Conservation (phyloP, 2,113 vertebrate genomes). For the Nyctereutes procyonoides region DNA sequence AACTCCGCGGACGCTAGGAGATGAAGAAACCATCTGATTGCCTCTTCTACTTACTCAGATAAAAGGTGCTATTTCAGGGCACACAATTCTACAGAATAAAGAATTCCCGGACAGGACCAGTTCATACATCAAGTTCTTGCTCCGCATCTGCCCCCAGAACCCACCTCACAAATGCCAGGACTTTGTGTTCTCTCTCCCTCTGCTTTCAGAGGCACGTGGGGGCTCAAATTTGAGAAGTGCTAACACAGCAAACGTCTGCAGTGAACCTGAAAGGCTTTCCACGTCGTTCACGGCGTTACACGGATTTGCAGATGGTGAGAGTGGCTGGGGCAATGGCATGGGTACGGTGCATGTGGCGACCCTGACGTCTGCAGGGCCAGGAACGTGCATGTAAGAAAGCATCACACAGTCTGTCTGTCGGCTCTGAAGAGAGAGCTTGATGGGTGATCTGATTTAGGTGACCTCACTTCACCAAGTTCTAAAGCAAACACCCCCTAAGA, state of each 20-base stretch:
- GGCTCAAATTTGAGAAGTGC: background rate
- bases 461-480: slow-evolving; percentile 73
- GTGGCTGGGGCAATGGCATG: background rate
- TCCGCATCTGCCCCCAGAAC: background rate
- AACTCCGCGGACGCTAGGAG: background rate
- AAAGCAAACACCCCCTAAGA: slow-evolving; percentile 77
- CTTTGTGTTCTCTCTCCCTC: background rate
- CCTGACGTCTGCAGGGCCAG: background rate
- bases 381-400: background rate
- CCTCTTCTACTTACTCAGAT: background rate
- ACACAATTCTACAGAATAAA: background rate
- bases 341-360: background rate
- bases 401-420: background rate
- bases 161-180: background rate
- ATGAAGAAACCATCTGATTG: background rate
- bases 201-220: background rate
- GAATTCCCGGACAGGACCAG: background rate
- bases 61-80: background rate
- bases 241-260: background rate
- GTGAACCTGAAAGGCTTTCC: background rate
- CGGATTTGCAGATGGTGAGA: background rate
- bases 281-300: background rate
- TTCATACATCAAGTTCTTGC: background rate
- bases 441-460: slow-evolving; percentile 65
- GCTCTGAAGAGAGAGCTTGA: background rate